These are phyloP conservation scores for Galerucella pusilla DNA, from an alignment of 2,888 invertebrate genomes.

Conservation along the genomic window DNA sequence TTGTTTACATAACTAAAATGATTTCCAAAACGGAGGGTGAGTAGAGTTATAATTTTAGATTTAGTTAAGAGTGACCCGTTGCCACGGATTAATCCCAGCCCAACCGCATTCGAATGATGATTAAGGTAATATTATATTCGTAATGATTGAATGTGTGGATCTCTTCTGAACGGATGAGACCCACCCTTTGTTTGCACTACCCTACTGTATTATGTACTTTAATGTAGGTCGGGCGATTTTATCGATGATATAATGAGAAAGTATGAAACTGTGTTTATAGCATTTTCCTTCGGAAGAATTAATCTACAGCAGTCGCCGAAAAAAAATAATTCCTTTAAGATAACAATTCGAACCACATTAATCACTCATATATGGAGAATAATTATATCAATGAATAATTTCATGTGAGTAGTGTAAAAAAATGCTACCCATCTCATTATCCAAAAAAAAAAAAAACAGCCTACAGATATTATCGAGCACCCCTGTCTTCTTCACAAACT, in stretches of 20 bases:
- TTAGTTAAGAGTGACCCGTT: slow-evolving; percentile 22
- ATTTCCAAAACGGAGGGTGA: slow-evolving; percentile 3
- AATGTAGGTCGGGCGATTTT: not conserved
- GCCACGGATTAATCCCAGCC: slow-evolving; percentile 18
- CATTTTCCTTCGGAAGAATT: not conserved
- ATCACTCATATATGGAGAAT: too few species aligned
- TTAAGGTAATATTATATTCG: slow-evolving; percentile 36
- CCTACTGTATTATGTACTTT: slow-evolving; percentile 11
- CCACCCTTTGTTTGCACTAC: slow-evolving; percentile 24
- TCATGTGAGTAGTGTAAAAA: too few species aligned
- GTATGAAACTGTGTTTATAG: not conserved
- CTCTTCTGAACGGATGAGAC: slow-evolving; percentile 30
- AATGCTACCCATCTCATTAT: too few species aligned
- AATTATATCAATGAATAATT: too few species aligned
- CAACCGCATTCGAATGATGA: slow-evolving; percentile 28
- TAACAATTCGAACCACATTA: too few species aligned
- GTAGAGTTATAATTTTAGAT: slow-evolving; percentile 26
- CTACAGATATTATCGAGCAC: too few species aligned
- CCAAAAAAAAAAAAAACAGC: too few species aligned
- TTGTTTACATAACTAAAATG: not conserved
- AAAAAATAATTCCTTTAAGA: too few species aligned
- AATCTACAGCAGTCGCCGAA: slow-evolving; percentile 1
- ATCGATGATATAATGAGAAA: not conserved
- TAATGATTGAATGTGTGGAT: slow-evolving; percentile 28
- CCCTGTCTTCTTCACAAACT: too few species aligned